These are phyloP conservation scores for Siniperca knerii DNA, from an alignment of 2,113 vertebrate species.

Conservation along the genomic window DNA sequence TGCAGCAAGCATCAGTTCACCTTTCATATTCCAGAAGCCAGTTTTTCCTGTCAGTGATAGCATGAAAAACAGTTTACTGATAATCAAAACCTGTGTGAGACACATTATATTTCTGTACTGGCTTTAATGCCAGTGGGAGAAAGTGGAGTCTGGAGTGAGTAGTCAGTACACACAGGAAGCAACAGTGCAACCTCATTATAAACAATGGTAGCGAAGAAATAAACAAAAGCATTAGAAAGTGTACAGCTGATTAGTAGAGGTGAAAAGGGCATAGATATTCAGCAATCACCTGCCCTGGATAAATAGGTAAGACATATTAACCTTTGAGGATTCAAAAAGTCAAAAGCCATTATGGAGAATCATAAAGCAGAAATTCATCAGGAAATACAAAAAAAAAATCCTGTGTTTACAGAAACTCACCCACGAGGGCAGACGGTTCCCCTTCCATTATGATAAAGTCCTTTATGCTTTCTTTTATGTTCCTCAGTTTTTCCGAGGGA, in stretches of 20 bases:
- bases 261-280: neutral
- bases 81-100: neutral
- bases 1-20: neutral
- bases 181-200: neutral
- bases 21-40: neutral
- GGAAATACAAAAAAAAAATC: neutral
- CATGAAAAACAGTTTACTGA: neutral
- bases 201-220: too few species aligned
- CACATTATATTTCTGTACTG: neutral
- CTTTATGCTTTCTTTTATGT: neutral
- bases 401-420: slow-evolving; percentile 59
- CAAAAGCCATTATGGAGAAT: neutral
- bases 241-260: neutral
- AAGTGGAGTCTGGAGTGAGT: neutral
- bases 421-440: slow-evolving; percentile 51
- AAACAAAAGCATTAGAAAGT: neutral
- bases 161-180: neutral
- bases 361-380: neutral
- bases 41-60: neutral
- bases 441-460: slow-evolving; percentile 15
- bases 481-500: accelerated
- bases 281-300: neutral
- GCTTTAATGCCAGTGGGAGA: neutral
- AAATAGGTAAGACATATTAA: neutral
- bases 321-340: neutral